Evolutionary conservation across 2,797 vertebrate genomes (phyloP).

Genomic region (Staurois parvus): DNA sequence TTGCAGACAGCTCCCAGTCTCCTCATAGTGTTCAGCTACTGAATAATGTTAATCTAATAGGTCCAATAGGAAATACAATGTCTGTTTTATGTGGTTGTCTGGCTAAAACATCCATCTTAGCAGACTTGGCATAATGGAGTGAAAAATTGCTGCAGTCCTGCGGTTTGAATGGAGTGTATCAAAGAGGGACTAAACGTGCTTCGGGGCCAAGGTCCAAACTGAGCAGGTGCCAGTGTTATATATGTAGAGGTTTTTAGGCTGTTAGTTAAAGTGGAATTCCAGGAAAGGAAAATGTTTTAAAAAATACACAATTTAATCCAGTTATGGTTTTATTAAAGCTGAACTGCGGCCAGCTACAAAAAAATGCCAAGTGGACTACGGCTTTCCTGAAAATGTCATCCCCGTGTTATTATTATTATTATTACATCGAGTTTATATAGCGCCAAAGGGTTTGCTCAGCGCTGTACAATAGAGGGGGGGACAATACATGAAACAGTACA

Average conservation of each 20-base stretch:
- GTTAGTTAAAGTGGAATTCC: background rate
- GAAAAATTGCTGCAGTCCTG: background rate
- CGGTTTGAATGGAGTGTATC: background rate
- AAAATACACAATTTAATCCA: too few species aligned
- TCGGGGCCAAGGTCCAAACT: background rate
- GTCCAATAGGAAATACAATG: slow-evolving; percentile 45
- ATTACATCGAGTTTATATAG: too few species aligned
- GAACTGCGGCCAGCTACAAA: too few species aligned
- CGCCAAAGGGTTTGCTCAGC: too few species aligned
- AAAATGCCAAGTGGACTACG: too few species aligned
- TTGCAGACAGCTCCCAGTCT: slow-evolving; percentile 13
- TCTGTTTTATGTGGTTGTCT: slow-evolving; percentile 45
- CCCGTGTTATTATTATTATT: too few species aligned
- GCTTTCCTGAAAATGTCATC: too few species aligned
- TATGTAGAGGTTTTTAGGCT: background rate
- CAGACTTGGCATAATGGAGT: slow-evolving; percentile 41
- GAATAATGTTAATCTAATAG: slow-evolving; percentile 33
- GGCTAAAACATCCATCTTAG: background rate
- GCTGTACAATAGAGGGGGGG: too few species aligned
- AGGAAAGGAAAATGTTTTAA: background rate
- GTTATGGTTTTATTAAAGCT: too few species aligned
- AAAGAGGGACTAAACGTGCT: slow-evolving; percentile 1
- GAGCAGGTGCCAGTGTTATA: background rate
- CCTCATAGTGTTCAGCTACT: slow-evolving; percentile 9
- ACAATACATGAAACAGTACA: too few species aligned